Base-by-base conservation (phyloP, 2,113 vertebrate species). In the Xenopus laevis region DNA sequence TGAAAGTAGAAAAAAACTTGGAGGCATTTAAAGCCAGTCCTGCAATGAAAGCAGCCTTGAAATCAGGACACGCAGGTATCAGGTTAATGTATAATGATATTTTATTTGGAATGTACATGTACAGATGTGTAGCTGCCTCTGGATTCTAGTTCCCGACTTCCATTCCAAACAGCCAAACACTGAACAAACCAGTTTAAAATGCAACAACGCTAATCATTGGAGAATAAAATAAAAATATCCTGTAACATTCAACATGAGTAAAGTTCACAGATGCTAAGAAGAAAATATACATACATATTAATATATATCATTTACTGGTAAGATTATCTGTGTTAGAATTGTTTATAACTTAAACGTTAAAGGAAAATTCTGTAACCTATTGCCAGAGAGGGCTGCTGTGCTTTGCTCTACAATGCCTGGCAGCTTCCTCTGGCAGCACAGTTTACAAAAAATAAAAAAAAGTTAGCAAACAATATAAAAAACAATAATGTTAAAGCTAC, bases 31-130 rank as follows among this genome's bases (percentile, higher is more conserved):
- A 27, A 27, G 23, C 23, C 23, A 27, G 23, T 4, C 23, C 23
- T 27, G 4, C 23, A 27, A 27, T 27, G 1, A 2, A 27, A 27
- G 23, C 23, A 27, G 23, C 23, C 23, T 40, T 40, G 33, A 7
- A 40, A 40, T 40, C 33, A 40, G 33, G 2, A 40, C 33, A 40
- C 33, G 8, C 6, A 5, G 6, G 33, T 40, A 40, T 40, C 33
- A 40, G 33, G 33, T 40, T 40, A 40, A 0, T 73, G 79, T 85
- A 84, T 84, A 89, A 86, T 81, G 87, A 86, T 1, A 84, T 92
- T 89, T 92, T 90, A 90, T 92, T 67, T 86, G 88, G 89, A 88
- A 87, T 89, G 87, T 86, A 87, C 84, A 83, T 79, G 87, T 86
- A 91, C 86, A 89, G 85, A 84, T 68, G 81, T 76, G 46, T 76